A percentile compares a stretch with the other conserved stretches of the same genome.
Conservation (phyloP, 1,140 invertebrate genomes). For the Drosophila trapezifrons region DNA sequence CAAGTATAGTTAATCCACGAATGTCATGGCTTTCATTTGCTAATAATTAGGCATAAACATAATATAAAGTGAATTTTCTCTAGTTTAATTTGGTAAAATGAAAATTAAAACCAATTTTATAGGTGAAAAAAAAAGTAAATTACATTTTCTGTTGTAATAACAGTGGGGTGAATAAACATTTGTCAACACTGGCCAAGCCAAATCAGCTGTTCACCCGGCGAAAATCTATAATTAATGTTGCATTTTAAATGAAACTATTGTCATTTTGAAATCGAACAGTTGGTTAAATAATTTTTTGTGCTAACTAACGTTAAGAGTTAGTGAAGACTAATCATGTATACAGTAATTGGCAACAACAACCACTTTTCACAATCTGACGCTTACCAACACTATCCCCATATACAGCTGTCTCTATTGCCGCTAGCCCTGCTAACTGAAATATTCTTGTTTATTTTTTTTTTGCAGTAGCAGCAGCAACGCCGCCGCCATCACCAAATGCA, state of each 20-base stretch:
- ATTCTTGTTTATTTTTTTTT: conserved; percentile 17
- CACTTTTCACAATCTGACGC: background rate
- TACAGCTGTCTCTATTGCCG: conserved; percentile 6
- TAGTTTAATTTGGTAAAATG: too few species aligned
- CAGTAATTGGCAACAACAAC: too few species aligned
- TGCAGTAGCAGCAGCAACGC: conserved; percentile 18
- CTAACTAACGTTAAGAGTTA: too few species aligned
- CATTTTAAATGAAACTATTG: too few species aligned
- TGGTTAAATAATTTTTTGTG: background rate
- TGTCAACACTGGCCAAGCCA: conserved; percentile 10
- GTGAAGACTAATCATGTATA: too few species aligned
- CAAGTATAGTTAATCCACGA: background rate
- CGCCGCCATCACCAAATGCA: conserved; percentile 43
- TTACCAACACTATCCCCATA: background rate
- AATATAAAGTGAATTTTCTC: background rate
- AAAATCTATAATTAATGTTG: background rate
- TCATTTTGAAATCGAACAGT: too few species aligned
- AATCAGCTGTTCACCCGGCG: background rate
- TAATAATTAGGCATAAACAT: too few species aligned
- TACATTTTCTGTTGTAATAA: conserved; percentile 7
- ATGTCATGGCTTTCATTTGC: background rate
- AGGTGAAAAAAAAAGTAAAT: too few species aligned
- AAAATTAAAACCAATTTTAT: background rate
- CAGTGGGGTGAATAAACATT: background rate
- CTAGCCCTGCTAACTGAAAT: background rate